These are phyloP conservation scores for Pseudoatta argentina DNA, from an alignment of 1,140 invertebrate genomes.

Conservation along the genomic window DNA sequence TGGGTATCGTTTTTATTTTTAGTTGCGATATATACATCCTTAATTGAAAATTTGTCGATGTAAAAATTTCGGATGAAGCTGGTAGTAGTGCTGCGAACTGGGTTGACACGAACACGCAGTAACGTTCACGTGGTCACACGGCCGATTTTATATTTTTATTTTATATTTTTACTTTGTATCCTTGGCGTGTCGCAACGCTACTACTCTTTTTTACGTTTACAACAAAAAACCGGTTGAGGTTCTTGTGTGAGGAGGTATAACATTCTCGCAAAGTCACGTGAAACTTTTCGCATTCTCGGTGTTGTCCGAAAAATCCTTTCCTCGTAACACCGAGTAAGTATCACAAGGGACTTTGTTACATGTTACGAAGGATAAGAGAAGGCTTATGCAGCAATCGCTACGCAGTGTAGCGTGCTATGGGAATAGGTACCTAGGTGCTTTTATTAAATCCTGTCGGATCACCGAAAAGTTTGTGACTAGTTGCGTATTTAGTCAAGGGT, in stretches of 20 bases:
- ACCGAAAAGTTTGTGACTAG: conserved; percentile 78
- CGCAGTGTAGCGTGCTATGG: conserved; percentile 54
- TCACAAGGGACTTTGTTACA: conserved; percentile 20
- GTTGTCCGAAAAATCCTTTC: conserved; percentile 29
- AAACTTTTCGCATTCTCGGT: conserved; percentile 49
- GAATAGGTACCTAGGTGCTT: conserved; percentile 65
- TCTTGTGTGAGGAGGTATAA: not conserved
- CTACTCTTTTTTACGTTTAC: not conserved
- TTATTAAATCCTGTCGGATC: conserved; percentile 81
- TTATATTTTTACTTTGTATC: too few relatives aligned
- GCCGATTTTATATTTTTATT: too few relatives aligned
- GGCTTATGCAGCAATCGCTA: conserved; percentile 53
- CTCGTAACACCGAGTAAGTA: conserved; percentile 32
- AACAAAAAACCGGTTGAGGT: not conserved
- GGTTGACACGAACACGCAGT: too few relatives aligned
- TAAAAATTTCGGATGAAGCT: too few relatives aligned
- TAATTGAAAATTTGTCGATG: too few relatives aligned
- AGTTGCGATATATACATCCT: too few relatives aligned
- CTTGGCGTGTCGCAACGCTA: too few relatives aligned
- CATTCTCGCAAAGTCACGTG: conserved; percentile 6
- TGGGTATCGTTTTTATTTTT: too few relatives aligned
- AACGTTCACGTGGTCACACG: too few relatives aligned
- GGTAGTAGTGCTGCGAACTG: too few relatives aligned
- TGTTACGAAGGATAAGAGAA: conserved; percentile 49
- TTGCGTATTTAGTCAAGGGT: conserved; percentile 71